phyloP scores from a whole-genome alignment of 1,140 invertebrate species.

The Hyles euphorbiae region DNA sequence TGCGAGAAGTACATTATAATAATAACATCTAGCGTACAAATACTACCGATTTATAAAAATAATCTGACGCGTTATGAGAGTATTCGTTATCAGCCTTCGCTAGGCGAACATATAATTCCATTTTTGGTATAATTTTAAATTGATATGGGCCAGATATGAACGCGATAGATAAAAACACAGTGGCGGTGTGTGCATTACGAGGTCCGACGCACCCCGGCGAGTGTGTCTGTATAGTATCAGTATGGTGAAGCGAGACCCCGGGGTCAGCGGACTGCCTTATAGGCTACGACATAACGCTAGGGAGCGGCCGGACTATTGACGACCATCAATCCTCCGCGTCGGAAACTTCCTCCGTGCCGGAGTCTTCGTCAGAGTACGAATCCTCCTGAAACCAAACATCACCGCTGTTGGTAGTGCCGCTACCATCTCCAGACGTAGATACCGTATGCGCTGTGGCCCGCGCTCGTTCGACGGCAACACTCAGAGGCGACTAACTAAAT shows the following conservation, averaged over 20 bases:
- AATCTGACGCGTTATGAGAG: slow-evolving; percentile 29
- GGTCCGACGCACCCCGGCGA: too few relatives aligned
- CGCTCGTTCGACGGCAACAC: too few relatives aligned
- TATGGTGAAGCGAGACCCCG: not conserved
- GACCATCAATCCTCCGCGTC: slow-evolving; percentile 62
- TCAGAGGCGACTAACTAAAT: too few relatives aligned
- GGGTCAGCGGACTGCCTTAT: slow-evolving; percentile 11
- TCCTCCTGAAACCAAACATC: slow-evolving; percentile 72
- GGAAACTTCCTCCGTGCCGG: slow-evolving; percentile 66
- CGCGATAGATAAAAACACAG: slow-evolving; percentile 28
- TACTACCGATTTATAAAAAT: slow-evolving; percentile 45
- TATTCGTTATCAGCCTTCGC: slow-evolving; percentile 39
- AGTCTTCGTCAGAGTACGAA: slow-evolving; percentile 67
- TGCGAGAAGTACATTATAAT: slow-evolving; percentile 33
- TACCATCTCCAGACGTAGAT: slow-evolving; percentile 50
- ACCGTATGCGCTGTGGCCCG: slow-evolving; percentile 24
- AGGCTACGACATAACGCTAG: slow-evolving; percentile 28
- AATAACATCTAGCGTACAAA: slow-evolving; percentile 46
- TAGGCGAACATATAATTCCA: slow-evolving; percentile 21
- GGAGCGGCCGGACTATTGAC: slow-evolving; percentile 22
- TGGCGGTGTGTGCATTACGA: not conserved
- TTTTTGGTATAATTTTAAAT: slow-evolving; percentile 43
- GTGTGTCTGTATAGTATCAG: not conserved
- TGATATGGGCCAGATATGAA: slow-evolving; percentile 52
- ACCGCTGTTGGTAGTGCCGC: slow-evolving; percentile 50